Evolutionary conservation across 2,888 invertebrate species (phyloP), one percentile per base, ranked within the genome.

Genomic region (Eurois occulta): DNA sequence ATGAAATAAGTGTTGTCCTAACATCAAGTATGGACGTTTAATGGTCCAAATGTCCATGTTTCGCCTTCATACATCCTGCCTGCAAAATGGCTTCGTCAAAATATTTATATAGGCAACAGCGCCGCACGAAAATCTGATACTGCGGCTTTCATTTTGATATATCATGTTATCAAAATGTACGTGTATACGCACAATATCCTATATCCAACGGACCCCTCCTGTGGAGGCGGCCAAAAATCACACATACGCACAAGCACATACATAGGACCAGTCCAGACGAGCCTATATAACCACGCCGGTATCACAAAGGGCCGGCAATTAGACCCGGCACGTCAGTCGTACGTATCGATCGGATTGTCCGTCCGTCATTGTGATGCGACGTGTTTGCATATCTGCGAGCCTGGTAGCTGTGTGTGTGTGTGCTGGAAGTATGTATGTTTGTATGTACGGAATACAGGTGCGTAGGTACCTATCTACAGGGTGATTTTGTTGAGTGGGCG

Each of bases 321-420:
- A 90, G 90, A 80, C 72, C 78, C 82, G 80, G 85, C 85, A 83
- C 87, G 85, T 86, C 85, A 87, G 71, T 87, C 81, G 85, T 89
- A 93, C 77, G 83, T 90, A 93, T 93, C 91, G 93, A 93, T 92
- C 91, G 86, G 84, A 86, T 90, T 89, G 92, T 91, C 89, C 84
- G 88, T 90, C 87, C 84, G 87, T 90, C 88, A 85, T 84, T 86
- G 84, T 85, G 87, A 77, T 80, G 62, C 86, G 84, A 85, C 75
- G 85, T 88, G 83, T 89, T 90, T 91, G 86, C 85, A 88, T 90
- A 87, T 89, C 84, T 84, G 86, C 69, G 68, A 67, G 82, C 77
- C 84, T 89, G 86, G 87, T 86, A 84, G 58, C 65, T 72, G 28
- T 32, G 28, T 32, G 60, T 32, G 60, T 60, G 60, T 18, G 28